Percentiles rank a stretch among this genome's conserved stretches.
Evolutionary conservation across 2,888 invertebrate genomes (phyloP).

Genomic region (Apodemia mormo): DNA sequence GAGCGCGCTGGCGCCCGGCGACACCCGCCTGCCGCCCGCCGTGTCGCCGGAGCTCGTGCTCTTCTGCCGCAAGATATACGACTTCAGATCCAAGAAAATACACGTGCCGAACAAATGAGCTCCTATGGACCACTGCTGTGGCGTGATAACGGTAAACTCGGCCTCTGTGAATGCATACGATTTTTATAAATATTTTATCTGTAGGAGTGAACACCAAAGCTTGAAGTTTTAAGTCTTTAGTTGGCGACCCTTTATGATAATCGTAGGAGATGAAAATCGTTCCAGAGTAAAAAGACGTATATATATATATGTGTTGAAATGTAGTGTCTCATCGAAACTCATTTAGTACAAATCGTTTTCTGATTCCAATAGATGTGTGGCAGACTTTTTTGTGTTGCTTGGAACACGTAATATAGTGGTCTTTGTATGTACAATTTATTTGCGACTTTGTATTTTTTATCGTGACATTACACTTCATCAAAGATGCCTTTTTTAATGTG

Average conservation of each 20-base stretch:
- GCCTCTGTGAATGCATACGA: slow-evolving; percentile 37
- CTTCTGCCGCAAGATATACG: slow-evolving; percentile 96
- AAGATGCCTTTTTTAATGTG: slow-evolving; percentile 75
- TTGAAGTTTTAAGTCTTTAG: slow-evolving; percentile 36
- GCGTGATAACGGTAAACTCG: slow-evolving; percentile 42
- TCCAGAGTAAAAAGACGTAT: neutral
- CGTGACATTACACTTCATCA: slow-evolving; percentile 62
- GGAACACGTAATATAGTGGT: slow-evolving; percentile 68
- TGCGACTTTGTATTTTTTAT: slow-evolving; percentile 57
- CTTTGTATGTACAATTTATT: slow-evolving; percentile 60
- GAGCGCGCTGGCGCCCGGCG: slow-evolving; percentile 60
- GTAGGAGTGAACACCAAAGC: slow-evolving; percentile 56
- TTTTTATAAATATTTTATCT: slow-evolving; percentile 34
- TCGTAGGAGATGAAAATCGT: slow-evolving; percentile 17
- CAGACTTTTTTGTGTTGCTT: slow-evolving; percentile 63
- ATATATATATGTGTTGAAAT: slow-evolving; percentile 26
- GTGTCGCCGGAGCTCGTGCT: slow-evolving; percentile 92
- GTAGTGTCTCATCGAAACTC: slow-evolving; percentile 54
- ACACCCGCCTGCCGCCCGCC: slow-evolving; percentile 84
- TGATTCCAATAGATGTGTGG: slow-evolving; percentile 62
- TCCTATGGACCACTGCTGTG: neutral
- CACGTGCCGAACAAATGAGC: slow-evolving; percentile 73
- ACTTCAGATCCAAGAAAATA: slow-evolving; percentile 93
- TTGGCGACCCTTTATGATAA: slow-evolving; percentile 30
- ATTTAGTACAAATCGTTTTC: slow-evolving; percentile 74